Base-by-base conservation (phyloP, 2,888 invertebrate genomes). In the Zaprionus lineosus region DNA sequence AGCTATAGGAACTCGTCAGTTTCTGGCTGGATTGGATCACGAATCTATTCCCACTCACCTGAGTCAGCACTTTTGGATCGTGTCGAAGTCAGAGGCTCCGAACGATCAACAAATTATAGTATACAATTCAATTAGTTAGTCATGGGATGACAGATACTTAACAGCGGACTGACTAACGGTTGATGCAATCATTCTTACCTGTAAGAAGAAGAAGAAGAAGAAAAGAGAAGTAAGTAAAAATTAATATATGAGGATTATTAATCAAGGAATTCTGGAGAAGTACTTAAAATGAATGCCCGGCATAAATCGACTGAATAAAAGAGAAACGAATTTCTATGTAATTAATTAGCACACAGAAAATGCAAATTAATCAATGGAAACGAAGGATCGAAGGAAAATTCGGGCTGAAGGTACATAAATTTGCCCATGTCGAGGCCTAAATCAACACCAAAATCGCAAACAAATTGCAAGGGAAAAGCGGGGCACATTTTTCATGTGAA, bases 361-460 rank as follows among this genome's bases (percentile, higher is more conserved):
- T 24, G 36, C 24, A 41, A 21, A 26, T 51, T 18, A 6, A 36
- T 36, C 43, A 36, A 34, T 51, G 37, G 29, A 15, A 12, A 48
- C n/a, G n/a, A 12, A n/a, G 52, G 28, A 33, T 29, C 14, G 34
- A 52, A 58, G 11, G 6, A 31, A 31, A n/a, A n/a, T 7, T 8
- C 24, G 19, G 3, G n/a, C n/a, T n/a, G n/a, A 8, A 26, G 50
- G 15, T 24, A 37, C 24, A 3, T 1, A 26, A 56, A 24, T 61
- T 55, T 40, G 33, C 34, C 43, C 43, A 43, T 15, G 7, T 37
- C 15, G 12, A 15, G 46, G 53, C 76, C 77, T 81, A 81, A 77
- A 74, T 77, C 82, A 81, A 77, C 70, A 79, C 19, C 48, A 40
- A 79, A 83, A 83, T 79, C 72, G 72, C 67, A 64, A 74, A 76